Evolutionary conservation across 2,888 invertebrate genomes (phyloP).

Genomic region (Osmoderma eremita): DNA sequence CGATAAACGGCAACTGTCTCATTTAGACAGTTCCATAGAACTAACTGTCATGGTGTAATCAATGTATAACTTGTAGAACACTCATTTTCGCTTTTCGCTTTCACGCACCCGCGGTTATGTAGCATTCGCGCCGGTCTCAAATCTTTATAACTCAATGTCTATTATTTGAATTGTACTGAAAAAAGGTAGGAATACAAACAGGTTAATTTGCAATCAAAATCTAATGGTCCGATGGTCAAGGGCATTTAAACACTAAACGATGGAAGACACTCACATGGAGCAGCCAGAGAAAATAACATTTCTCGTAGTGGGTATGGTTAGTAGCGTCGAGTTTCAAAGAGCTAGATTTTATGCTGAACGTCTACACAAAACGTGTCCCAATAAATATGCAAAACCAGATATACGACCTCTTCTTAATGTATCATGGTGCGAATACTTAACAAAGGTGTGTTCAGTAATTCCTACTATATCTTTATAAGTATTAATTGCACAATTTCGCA

Average conservation of each 20-base stretch:
- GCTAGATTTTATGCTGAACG: constrained; percentile 54
- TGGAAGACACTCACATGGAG: constrained; percentile 11
- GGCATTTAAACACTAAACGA: not conserved
- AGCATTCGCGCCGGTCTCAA: no score
- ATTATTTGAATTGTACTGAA: not conserved
- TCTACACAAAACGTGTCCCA: constrained; percentile 54
- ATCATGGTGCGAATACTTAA: constrained; percentile 58
- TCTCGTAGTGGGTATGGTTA: constrained; percentile 56
- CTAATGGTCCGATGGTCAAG: not conserved
- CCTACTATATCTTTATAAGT: not conserved
- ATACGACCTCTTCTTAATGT: constrained; percentile 59
- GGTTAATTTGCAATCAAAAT: not conserved
- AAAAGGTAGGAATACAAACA: not conserved
- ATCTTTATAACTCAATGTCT: no score
- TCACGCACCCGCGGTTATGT: no score
- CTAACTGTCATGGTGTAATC: no score
- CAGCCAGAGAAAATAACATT: constrained; percentile 48
- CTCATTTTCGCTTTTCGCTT: no score
- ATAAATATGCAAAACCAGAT: constrained; percentile 55
- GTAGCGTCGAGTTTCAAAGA: constrained; percentile 58
- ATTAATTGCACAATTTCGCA: not conserved
- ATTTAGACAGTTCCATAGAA: no score
- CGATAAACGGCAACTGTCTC: no score
- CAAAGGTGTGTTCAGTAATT: constrained; percentile 48
- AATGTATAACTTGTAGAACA: no score